Percentiles rank a stretch among this genome's conserved stretches.
phyloP scores from a whole-genome alignment of 2,113 vertebrate species.

The Urocynchramus pylzowi region DNA sequence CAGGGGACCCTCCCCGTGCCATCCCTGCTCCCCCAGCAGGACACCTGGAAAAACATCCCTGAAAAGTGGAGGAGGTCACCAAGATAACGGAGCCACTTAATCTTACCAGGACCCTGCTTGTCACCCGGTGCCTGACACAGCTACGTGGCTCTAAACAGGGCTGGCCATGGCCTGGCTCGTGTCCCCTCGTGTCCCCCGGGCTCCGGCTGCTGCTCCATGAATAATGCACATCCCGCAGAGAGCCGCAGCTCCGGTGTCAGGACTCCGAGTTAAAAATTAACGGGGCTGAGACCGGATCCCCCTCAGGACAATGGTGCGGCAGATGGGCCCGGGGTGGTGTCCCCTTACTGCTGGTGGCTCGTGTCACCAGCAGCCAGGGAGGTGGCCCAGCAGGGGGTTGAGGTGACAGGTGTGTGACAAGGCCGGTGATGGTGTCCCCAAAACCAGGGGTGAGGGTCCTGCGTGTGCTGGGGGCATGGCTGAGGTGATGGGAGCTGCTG shows the following conservation, averaged over 20 bases:
- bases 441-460: neutral
- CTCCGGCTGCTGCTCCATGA: neutral
- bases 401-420: rapidly evolving
- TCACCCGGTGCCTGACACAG: neutral
- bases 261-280: slow-evolving; percentile 58
- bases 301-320: neutral
- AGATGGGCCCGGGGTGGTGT: neutral
- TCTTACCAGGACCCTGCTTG: neutral
- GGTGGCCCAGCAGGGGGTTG: neutral
- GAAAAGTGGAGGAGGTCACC: rapidly evolving
- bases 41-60: neutral
- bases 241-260: neutral
- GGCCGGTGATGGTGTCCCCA: neutral
- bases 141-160: rapidly evolving
- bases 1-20: rapidly evolving
- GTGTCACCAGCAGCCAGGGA: neutral
- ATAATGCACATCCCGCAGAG: slow-evolving; percentile 49
- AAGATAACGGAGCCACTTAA: neutral
- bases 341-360: neutral
- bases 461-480: rapidly evolving
- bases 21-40: neutral
- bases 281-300: slow-evolving; percentile 15
- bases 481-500: rapidly evolving
- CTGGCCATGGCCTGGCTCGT: neutral
- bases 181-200: neutral